Percentiles rank a stretch among this genome's conserved stretches.
These are phyloP conservation scores for Orchesella cincta DNA, from an alignment of 1,140 invertebrate genomes.

Conservation along the genomic window DNA sequence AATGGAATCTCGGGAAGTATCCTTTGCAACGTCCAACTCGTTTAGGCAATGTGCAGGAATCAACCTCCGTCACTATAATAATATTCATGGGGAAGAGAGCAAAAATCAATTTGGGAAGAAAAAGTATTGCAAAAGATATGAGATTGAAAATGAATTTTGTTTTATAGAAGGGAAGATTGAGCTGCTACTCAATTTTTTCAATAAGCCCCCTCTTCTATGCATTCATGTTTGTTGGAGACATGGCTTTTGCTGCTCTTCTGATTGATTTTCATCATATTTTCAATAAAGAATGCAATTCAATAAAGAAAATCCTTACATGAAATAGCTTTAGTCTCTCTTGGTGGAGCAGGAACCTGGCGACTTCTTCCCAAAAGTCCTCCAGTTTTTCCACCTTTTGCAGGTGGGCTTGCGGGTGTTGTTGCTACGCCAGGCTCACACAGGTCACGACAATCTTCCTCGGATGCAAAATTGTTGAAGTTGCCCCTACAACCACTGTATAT, in stretches of 20 bases:
- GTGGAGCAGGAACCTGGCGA: neutral
- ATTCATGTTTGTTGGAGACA: too few relatives aligned
- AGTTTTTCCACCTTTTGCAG: neutral
- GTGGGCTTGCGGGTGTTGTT: neutral
- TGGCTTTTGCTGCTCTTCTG: too few relatives aligned
- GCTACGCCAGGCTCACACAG: constrained; percentile 61
- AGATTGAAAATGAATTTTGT: too few relatives aligned
- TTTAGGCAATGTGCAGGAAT: constrained; percentile 72
- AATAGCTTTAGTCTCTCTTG: constrained; percentile 12
- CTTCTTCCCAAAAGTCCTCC: constrained; percentile 5
- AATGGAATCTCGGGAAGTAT: constrained; percentile 79
- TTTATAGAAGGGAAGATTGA: too few relatives aligned
- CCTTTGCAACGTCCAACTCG: constrained; percentile 81
- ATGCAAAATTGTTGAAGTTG: constrained; percentile 76
- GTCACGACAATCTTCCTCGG: constrained; percentile 66
- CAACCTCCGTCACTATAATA: constrained; percentile 50
- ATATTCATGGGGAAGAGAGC: neutral
- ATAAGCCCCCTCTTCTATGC: too few relatives aligned
- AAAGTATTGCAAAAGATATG: too few relatives aligned
- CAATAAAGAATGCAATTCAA: neutral
- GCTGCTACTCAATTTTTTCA: too few relatives aligned
- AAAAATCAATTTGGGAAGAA: too few relatives aligned
- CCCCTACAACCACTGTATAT: constrained; percentile 79
- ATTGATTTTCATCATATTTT: too few relatives aligned
- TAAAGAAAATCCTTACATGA: constrained; percentile 13